These are phyloP conservation scores for Laticauda colubrina DNA, from an alignment of 2,113 vertebrate genomes.

Conservation along the genomic window DNA sequence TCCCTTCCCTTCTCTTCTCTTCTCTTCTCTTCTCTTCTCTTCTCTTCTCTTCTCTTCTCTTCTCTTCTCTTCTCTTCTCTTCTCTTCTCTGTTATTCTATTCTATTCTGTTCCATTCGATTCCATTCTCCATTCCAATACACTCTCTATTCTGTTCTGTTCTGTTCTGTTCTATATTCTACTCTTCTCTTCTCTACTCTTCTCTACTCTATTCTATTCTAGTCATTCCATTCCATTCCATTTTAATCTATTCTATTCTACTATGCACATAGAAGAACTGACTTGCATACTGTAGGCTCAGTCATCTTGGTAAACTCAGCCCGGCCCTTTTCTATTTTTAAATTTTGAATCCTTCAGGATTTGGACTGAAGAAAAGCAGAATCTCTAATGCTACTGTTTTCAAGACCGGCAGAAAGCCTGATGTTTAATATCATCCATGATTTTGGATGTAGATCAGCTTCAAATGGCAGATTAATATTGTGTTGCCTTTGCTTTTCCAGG, in stretches of 20 bases:
- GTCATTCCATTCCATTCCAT: too few relatives aligned
- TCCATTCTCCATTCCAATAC: too few relatives aligned
- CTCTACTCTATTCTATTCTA: too few relatives aligned
- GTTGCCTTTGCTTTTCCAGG: slow-evolving; percentile 52
- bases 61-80: too few relatives aligned
- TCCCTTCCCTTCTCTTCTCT: too few relatives aligned
- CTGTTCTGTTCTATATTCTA: too few relatives aligned
- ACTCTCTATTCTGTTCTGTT: too few relatives aligned
- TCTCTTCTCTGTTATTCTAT: too few relatives aligned
- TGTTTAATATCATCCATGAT: slow-evolving; percentile 20
- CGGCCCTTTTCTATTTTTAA: background rate
- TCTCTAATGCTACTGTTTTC: slow-evolving; percentile 37
- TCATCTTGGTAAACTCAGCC: background rate
- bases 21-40: too few relatives aligned
- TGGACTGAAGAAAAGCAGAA: slow-evolving; percentile 42
- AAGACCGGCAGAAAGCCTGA: slow-evolving; percentile 25
- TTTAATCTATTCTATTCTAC: background rate
- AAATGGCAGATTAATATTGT: slow-evolving; percentile 42
- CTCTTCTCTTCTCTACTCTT: fast-evolving
- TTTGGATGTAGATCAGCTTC: slow-evolving; percentile 22
- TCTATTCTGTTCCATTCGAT: too few relatives aligned
- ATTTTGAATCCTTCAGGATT: slow-evolving; percentile 14
- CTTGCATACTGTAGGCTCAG: background rate
- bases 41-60: too few relatives aligned
- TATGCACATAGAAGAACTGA: background rate